These are phyloP conservation scores for Chiridota heheva DNA, from an alignment of 35 echinoderm and acorn worm genomes.

Conservation along the genomic window DNA sequence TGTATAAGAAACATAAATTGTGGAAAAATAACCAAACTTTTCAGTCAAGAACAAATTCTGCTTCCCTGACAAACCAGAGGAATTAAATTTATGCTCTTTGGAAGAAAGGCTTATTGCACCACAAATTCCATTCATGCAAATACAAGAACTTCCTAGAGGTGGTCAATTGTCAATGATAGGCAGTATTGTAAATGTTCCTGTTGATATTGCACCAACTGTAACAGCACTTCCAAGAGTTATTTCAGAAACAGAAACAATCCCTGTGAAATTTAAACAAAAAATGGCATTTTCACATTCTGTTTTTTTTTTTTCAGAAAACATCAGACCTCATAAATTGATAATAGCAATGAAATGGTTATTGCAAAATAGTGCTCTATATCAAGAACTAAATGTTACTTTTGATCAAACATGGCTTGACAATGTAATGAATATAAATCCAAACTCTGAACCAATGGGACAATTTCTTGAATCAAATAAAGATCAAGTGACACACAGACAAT, in stretches of 20 bases:
- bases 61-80: no score
- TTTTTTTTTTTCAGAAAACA: neutral
- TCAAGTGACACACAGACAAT: no score
- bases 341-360: neutral
- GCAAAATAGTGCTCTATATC: neutral
- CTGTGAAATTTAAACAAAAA: no score
- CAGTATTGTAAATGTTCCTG: conserved; percentile 9
- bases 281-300: neutral
- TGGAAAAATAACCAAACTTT: no score
- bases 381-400: neutral
- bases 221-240: neutral
- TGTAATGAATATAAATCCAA: neutral
- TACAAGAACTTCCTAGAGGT: neutral
- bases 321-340: neutral
- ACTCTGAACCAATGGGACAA: neutral
- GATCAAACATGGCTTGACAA: neutral
- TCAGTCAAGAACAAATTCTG: no score
- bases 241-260: no score
- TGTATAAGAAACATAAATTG: no score
- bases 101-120: neutral
- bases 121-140: neutral
- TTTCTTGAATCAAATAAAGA: neutral
- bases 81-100: neutral
- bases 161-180: neutral
- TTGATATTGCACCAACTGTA: neutral